These are phyloP conservation scores for Cryptoprocta ferox DNA, from an alignment of 2,797 vertebrate species.

Conservation along the genomic window DNA sequence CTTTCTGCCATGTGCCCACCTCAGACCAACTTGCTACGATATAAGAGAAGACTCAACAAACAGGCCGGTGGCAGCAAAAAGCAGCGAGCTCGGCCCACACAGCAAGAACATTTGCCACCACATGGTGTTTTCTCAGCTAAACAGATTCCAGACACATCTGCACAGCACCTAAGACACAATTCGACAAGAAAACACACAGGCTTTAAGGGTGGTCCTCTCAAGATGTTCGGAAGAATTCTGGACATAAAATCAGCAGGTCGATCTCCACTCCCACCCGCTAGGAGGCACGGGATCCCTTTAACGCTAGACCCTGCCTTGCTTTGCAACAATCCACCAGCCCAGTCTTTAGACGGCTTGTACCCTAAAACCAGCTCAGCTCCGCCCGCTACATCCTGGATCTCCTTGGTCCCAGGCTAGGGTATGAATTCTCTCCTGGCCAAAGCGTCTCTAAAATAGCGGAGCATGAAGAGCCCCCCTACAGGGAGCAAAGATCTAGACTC, in stretches of 20 bases:
- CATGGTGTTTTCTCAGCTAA: constrained; percentile 57
- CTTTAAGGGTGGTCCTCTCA: constrained; percentile 65
- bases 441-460: background rate
- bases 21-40: background rate
- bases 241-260: constrained; percentile 51
- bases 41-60: constrained; percentile 10
- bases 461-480: background rate
- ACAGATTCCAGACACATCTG: constrained; percentile 67
- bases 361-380: constrained; percentile 46
- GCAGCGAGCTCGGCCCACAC: constrained; percentile 47
- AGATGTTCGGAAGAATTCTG: constrained; percentile 47
- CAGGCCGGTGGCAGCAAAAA: constrained; percentile 39
- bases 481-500: background rate
- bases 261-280: background rate
- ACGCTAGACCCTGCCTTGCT: background rate
- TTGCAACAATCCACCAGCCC: background rate
- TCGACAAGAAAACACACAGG: constrained; percentile 57
- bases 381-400: background rate
- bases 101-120: constrained; percentile 40
- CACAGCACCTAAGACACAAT: constrained; percentile 72
- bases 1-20: background rate
- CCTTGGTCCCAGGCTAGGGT: background rate
- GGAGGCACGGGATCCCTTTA: constrained; percentile 8
- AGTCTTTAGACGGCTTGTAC: background rate
- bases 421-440: background rate